Percentiles rank a stretch among this genome's conserved stretches.
Conservation (phyloP, 2,113 vertebrate genomes). For the Paedocypris sp. region DNA sequence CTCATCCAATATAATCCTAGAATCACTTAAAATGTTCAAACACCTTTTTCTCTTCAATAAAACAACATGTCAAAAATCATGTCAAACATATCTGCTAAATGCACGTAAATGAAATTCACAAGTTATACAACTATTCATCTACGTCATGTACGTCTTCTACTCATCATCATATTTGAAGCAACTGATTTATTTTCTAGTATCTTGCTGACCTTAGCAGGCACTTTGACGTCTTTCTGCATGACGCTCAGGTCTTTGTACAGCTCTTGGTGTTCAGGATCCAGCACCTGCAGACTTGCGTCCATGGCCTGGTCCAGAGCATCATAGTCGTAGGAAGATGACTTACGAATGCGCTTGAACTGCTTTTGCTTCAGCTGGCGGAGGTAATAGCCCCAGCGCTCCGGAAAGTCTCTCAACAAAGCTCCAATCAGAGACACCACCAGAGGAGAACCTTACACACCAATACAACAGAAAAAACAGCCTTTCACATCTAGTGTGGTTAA, state of each 20-base stretch:
- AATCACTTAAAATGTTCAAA: too few relatives aligned
- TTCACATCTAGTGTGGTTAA: too few relatives aligned
- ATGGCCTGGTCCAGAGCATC: slow-evolving; percentile 96
- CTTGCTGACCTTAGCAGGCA: slow-evolving; percentile 77
- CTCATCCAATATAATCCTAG: too few relatives aligned
- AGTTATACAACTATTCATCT: too few relatives aligned
- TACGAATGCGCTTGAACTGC: slow-evolving; percentile 88
- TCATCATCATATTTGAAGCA: too few relatives aligned
- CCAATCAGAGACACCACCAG: slow-evolving; percentile 92
- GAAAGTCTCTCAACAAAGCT: slow-evolving; percentile 83
- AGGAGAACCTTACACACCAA: slow-evolving; percentile 85
- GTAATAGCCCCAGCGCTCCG: slow-evolving; percentile 87
- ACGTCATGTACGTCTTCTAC: too few relatives aligned
- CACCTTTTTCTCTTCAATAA: too few relatives aligned
- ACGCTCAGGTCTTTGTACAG: slow-evolving; percentile 87
- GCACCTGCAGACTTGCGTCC: slow-evolving; percentile 87
- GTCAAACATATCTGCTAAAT: too few relatives aligned
- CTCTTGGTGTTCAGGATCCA: slow-evolving; percentile 66
- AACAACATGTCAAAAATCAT: too few relatives aligned
- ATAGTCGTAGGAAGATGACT: slow-evolving; percentile 92
- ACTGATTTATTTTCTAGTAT: not conserved
- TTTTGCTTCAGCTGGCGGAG: slow-evolving; percentile 83
- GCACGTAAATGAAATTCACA: too few relatives aligned
- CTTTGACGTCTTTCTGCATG: slow-evolving; percentile 83
- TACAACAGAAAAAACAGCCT: too few relatives aligned